These are phyloP conservation scores for Acanthopagrus latus DNA, from an alignment of 2,797 vertebrate genomes.

Conservation along the genomic window DNA sequence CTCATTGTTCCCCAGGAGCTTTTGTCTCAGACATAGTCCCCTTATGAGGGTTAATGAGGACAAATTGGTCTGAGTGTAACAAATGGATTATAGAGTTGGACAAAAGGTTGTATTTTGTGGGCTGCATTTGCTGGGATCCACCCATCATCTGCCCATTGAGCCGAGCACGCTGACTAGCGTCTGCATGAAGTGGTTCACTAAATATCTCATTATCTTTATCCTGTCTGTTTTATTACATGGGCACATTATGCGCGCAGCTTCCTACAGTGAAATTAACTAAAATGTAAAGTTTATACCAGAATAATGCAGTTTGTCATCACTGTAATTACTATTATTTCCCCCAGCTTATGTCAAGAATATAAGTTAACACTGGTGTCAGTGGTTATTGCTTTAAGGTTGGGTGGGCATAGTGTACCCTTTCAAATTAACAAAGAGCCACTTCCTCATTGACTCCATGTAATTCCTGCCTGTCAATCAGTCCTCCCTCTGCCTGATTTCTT, in stretches of 20 bases:
- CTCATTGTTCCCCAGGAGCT: conserved; percentile 87
- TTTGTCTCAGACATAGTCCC: conserved; percentile 93
- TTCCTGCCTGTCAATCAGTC: conserved; percentile 82
- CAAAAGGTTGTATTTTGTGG: conserved; percentile 87
- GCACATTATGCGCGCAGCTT: conserved; percentile 22
- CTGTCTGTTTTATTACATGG: conserved; percentile 57
- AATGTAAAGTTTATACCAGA: conserved; percentile 33
- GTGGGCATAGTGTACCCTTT: conserved; percentile 71
- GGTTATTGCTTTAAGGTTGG: conserved; percentile 68
- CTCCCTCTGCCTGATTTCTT: conserved; percentile 75
- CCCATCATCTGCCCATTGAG: conserved; percentile 88
- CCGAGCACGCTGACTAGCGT: conserved; percentile 84
- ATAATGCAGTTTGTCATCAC: conserved; percentile 14
- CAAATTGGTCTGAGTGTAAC: conserved; percentile 94
- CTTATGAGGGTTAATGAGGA: conserved; percentile 95
- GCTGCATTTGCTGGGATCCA: conserved; percentile 83
- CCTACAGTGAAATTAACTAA: conserved; percentile 14
- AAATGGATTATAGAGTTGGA: conserved; percentile 89
- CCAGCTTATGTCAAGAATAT: conserved; percentile 39
- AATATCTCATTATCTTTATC: conserved; percentile 85
- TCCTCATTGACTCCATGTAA: conserved; percentile 85
- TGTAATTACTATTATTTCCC: conserved; percentile 17
- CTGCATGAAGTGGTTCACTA: conserved; percentile 88
- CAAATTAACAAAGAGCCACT: conserved; percentile 82
- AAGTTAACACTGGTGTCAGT: conserved; percentile 74